Evolutionary conservation across 1,140 invertebrate genomes (phyloP), one percentile per base, ranked within the genome.

Genomic region (Drosophila neocordata): DNA sequence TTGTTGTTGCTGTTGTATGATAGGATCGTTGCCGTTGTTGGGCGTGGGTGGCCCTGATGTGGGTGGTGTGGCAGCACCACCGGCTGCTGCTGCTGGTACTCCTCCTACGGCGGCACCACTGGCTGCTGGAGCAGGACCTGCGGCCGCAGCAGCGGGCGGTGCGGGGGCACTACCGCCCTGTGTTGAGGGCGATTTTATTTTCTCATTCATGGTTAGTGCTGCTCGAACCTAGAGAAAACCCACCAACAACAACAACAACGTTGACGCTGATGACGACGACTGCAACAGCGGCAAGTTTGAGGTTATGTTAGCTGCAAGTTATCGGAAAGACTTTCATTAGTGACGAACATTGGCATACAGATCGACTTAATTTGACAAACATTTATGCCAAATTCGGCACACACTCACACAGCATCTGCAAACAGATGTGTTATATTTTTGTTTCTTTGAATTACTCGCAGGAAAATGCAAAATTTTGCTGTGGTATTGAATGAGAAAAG

Each of bases 301-400:
- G 84, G 84, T 89, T 88, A 88, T 88, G 84, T 88, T 88, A 88
- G 83, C 83, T 88, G 84, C 79, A 89, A 88, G 67, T 88, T 88
- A 69, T 63, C 70, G 53, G 27, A 72, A 88, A 88, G 59, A 89
- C 63, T 78, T 66, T 58, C 11, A 71, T 87, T 88, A 87, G 69
- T 74, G 52, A 48, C 41, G 41, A 48, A 48, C 67, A 66, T 73
- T 67, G 31, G 35, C 37, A 55, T 20, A 37, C 22, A 44, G 55
- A 56, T 35, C 20, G 8, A 51, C 38, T 52, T 72, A 56, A 70
- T 37, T 51, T 56, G 53, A 56, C 55, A 57, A 65, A 65, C 44
- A 35, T 56, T 57, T 58, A 51, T 52, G 9, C 41, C 15, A 48
- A 18, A 13, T 48, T 15, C 15, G 18, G 41, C 24, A 52, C 35